Conservation (phyloP, 2,113 vertebrate genomes). For the Brienomyrus longianalis region DNA sequence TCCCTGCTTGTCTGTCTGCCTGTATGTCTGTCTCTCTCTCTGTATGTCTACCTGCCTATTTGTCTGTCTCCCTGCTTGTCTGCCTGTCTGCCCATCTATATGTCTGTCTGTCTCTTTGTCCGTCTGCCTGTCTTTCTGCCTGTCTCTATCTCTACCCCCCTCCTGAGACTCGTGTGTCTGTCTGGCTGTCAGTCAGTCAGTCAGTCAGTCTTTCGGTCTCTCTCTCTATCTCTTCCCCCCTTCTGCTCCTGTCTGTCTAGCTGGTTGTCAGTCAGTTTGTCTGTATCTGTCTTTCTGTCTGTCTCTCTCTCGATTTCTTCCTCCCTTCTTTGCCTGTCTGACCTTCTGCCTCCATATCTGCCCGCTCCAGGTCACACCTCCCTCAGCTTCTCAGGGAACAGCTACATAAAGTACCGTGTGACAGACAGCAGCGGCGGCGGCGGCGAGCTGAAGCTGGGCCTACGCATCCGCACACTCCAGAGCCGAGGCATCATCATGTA, state of each 20-base stretch:
- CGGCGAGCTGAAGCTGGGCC: conserved; percentile 80
- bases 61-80: no score
- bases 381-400: conserved; percentile 93
- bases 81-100: background rate
- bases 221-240: no score
- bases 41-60: conserved; percentile 13
- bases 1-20: background rate
- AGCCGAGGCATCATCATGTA: conserved; percentile 91
- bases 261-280: no score
- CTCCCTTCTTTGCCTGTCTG: background rate
- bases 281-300: background rate
- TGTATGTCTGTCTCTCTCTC: conserved; percentile 19
- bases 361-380: conserved; percentile 77
- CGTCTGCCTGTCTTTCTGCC: background rate
- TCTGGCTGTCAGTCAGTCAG: no score
- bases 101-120: background rate
- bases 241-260: no score
- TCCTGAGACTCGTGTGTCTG: no score
- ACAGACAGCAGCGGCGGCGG: conserved; percentile 74
- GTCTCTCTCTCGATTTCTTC: background rate
- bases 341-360: background rate
- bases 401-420: conserved; percentile 91
- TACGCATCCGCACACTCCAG: conserved; percentile 88
- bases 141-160: no score
- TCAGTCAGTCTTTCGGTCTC: no score